Percentiles rank a stretch among this genome's conserved stretches.
Evolutionary conservation across 2,888 invertebrate species (phyloP).

Genomic region (Luffia ferchaultella): DNA sequence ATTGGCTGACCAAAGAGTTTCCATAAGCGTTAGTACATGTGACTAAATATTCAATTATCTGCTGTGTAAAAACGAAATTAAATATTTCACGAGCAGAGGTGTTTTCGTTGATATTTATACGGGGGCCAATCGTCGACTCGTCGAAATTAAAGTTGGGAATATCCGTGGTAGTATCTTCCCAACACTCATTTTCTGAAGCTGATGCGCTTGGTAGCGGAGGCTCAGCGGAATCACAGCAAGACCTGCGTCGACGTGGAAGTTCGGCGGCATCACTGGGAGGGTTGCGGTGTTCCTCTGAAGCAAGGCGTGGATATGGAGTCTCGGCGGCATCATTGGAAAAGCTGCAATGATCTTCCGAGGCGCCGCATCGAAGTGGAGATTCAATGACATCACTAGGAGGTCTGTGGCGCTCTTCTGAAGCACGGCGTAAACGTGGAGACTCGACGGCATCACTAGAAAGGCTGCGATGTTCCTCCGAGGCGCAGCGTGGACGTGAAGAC

Average conservation of each 20-base stretch:
- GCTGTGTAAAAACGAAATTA: not conserved
- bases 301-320: not conserved
- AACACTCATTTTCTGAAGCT: not conserved
- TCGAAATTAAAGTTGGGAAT: not conserved
- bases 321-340: too few species aligned
- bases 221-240: not conserved
- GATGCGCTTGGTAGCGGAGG: not conserved
- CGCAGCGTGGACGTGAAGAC: too few species aligned
- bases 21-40: not conserved
- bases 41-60: not conserved
- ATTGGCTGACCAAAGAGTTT: slow-evolving; percentile 2
- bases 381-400: too few species aligned
- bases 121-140: not conserved
- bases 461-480: too few species aligned
- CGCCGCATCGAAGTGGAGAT: too few species aligned
- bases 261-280: not conserved
- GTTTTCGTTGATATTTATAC: not conserved
- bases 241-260: not conserved
- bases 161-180: not conserved
- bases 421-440: too few species aligned
- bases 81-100: not conserved
- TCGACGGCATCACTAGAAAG: too few species aligned
- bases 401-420: too few species aligned
- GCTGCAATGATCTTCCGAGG: too few species aligned
- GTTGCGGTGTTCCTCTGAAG: not conserved